Percentiles rank a stretch among this genome's conserved stretches.
Evolutionary conservation across 64 coral and sea anemone genomes (phyloP).

Genomic region (Astreopora myriophthalma): DNA sequence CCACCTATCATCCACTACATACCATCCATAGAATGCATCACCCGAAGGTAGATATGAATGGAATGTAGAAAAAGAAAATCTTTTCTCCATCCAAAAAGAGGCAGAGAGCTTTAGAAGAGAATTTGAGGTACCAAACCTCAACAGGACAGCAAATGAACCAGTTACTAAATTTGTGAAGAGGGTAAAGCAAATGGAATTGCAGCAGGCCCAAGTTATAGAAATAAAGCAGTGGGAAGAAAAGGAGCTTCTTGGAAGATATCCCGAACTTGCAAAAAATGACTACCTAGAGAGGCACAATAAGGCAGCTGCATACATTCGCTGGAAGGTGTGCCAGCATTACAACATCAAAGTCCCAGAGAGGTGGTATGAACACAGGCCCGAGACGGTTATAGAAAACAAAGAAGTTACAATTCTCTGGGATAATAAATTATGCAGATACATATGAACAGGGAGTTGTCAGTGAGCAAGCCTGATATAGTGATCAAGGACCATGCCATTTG

Average conservation of each 20-base stretch:
- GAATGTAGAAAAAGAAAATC: no score
- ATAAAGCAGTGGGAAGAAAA: not conserved
- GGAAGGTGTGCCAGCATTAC: not conserved
- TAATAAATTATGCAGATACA: not conserved
- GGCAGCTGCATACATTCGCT: not conserved
- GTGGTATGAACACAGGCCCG: not conserved
- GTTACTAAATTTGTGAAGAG: no score
- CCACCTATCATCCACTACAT: no score
- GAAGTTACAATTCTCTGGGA: not conserved
- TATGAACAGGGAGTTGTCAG: not conserved
- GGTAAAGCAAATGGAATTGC: not conserved
- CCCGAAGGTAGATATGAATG: no score
- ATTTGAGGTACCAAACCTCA: no score
- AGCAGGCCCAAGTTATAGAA: not conserved
- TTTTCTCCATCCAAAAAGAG: not conserved
- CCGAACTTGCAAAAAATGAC: not conserved
- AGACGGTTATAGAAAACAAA: not conserved
- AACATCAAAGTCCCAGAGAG: not conserved
- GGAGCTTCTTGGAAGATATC: not conserved
- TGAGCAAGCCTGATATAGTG: not conserved
- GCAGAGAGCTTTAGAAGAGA: no score
- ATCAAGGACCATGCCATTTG: not conserved
- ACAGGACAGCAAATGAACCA: no score
- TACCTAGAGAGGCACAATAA: not conserved
- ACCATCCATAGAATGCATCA: no score